Conservation (phyloP, 2,888 invertebrate species). For the Scaptomyza caliginosa region DNA sequence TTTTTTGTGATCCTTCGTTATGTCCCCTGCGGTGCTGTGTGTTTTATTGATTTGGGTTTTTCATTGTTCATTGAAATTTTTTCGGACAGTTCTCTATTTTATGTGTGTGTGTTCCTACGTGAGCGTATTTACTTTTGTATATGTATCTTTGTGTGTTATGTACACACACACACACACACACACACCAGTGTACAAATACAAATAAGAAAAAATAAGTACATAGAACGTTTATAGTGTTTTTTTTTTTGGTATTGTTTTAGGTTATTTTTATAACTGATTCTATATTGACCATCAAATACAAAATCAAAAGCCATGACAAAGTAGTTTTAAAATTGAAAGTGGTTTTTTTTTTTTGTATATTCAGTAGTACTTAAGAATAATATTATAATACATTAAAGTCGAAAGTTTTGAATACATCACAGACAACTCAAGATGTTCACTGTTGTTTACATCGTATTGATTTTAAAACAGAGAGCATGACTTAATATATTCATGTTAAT, state of each 20-base stretch:
- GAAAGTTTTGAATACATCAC: not conserved
- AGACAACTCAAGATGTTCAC: too few species aligned
- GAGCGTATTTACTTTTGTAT: conserved; percentile 10
- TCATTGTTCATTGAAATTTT: conserved; percentile 30
- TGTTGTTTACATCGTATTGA: too few species aligned
- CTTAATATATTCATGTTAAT: too few species aligned
- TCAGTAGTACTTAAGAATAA: conserved; percentile 1
- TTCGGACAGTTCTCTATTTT: conserved; percentile 22
- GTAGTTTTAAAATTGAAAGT: not conserved
- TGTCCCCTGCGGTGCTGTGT: conserved; percentile 67
- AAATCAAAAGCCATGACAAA: not conserved
- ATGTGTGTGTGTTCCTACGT: conserved; percentile 23
- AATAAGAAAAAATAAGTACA: not conserved
- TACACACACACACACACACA: not conserved
- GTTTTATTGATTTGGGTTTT: conserved; percentile 76
- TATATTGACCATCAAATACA: conserved; percentile 7
- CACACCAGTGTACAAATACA: conserved; percentile 5
- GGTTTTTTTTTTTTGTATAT: not conserved
- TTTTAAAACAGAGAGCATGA: too few species aligned
- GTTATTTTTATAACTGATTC: conserved; percentile 5
- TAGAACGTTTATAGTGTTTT: not conserved
- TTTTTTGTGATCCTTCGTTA: conserved; percentile 45
- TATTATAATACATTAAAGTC: not conserved
- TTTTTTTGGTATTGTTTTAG: not conserved
- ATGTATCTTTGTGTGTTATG: not conserved